Base-by-base conservation (phyloP, 1,140 invertebrate species). In the Neodiprion pinetum region DNA sequence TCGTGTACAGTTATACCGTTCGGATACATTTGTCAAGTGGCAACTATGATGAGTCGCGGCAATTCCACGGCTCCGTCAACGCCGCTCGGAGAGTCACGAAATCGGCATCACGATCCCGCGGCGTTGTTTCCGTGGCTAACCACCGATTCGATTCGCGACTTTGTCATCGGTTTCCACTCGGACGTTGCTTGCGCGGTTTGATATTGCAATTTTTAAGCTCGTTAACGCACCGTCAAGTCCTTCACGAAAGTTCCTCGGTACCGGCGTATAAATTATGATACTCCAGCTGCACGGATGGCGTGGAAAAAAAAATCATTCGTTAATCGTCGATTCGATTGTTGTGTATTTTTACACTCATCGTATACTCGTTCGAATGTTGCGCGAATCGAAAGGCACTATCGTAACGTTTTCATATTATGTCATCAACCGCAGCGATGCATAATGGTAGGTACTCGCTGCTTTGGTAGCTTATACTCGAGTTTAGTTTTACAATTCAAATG, bases 401-500 rank as follows among this genome's bases (percentile, higher is more conserved):
- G 28, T 40, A 40, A 40, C 28, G 28, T 40, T 40, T 40, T 40
- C 28, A 40, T 40, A 40, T 40, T 40, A 40, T 40, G 28, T 40
- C 28, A 40, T 40, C 28, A 5, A 40, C 28, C 28, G 28, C 28
- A 40, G 28, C 9, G 53, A 61, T 61, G 53, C 53, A 61, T 12
- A 61, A 17, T 61, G 53, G 53, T 40, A 4, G 28, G 28, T 61
- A 61, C 4, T 61, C n/a, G 53, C 11, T 17, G 53, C 53, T 61
- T 17, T 12, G n/a, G 11, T 61, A 14, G 53, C 53, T 40, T 61
- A 12, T 61, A 61, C 53, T 61, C 53, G 53, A 17, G 53, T 17
- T 61, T 61, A 61, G 53, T 61, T 61, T 61, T 61, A 61, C 53
- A 61, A 61, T 61, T 61, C n/a, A 61, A 61, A 61, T 61, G 11